phyloP scores from a whole-genome alignment of 2,797 vertebrate genomes.

The Setipinna tenuifilis region DNA sequence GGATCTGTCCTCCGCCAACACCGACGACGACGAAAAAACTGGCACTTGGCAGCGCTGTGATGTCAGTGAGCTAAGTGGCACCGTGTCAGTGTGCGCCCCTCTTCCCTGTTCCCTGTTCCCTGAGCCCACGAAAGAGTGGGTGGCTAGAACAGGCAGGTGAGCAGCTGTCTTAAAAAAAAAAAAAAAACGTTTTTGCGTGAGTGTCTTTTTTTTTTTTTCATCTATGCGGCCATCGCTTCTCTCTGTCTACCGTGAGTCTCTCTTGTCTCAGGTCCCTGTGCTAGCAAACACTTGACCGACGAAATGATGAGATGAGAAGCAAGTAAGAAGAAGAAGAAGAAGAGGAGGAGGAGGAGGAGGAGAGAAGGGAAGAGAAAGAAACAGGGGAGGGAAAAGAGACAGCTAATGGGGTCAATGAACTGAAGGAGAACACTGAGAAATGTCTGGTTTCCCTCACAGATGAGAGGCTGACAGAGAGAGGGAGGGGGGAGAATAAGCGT shows the following conservation, averaged over 20 bases:
- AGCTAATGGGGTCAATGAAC: slow-evolving; percentile 19
- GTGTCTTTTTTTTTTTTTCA: too few species aligned
- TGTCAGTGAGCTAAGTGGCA: too few species aligned
- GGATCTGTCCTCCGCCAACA: slow-evolving; percentile 61
- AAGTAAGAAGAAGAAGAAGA: neutral
- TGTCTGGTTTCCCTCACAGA: slow-evolving; percentile 21
- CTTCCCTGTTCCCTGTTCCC: neutral
- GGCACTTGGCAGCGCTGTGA: slow-evolving; percentile 53
- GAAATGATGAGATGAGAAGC: neutral
- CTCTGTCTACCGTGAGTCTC: neutral
- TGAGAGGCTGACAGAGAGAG: neutral
- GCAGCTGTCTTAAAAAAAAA: neutral
- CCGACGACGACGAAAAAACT: slow-evolving; percentile 64
- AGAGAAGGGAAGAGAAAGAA: too few species aligned
- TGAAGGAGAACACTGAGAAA: slow-evolving; percentile 19
- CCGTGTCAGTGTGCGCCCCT: neutral
- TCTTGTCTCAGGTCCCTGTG: neutral
- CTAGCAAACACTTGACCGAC: neutral
- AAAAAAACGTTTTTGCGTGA: neutral
- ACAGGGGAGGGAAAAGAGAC: neutral
- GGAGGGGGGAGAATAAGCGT: neutral
- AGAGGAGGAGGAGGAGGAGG: neutral
- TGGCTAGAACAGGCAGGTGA: neutral
- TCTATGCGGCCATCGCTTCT: neutral
- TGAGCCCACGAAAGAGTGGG: neutral